phyloP scores from a whole-genome alignment of 2,888 invertebrate species.

The Disparrhopalites patrizii region DNA sequence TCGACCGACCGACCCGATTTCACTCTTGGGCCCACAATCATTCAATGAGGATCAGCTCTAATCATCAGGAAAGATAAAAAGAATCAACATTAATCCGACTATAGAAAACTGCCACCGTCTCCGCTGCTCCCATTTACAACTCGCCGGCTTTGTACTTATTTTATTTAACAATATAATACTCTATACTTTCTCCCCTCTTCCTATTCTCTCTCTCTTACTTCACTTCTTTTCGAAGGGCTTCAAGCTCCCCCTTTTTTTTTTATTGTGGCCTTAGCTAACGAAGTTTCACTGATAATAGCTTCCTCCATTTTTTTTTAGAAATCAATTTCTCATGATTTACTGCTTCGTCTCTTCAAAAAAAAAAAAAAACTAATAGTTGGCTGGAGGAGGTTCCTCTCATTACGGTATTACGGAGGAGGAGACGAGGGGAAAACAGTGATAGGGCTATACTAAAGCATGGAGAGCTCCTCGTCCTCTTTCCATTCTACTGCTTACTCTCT shows the following conservation, averaged over 20 bases:
- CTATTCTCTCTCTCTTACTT: neutral
- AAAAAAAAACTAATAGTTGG: too few relatives aligned
- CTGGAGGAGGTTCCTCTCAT: too few relatives aligned
- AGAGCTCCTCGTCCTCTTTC: too few relatives aligned
- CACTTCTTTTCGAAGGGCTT: neutral
- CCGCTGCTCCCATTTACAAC: constrained; percentile 1
- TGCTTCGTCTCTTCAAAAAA: neutral
- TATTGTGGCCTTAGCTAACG: neutral
- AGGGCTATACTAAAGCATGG: too few relatives aligned
- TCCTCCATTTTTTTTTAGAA: constrained; percentile 4
- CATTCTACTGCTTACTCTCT: too few relatives aligned
- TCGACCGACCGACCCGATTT: constrained; percentile 34
- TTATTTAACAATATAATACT: constrained; percentile 27
- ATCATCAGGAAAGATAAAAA: constrained; percentile 45
- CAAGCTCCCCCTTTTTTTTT: neutral
- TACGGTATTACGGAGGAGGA: too few relatives aligned
- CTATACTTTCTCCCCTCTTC: constrained; percentile 7
- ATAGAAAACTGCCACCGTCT: constrained; percentile 23
- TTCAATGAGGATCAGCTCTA: constrained; percentile 40
- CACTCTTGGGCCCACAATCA: constrained; percentile 30
- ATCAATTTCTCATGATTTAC: constrained; percentile 22
- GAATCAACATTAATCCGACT: constrained; percentile 32
- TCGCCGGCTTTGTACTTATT: constrained; percentile 20
- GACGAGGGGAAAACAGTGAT: too few relatives aligned
- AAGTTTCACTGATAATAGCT: too few relatives aligned